These are phyloP conservation scores for Diachasmimorpha longicaudata DNA, from an alignment of 1,140 invertebrate species.

Conservation along the genomic window DNA sequence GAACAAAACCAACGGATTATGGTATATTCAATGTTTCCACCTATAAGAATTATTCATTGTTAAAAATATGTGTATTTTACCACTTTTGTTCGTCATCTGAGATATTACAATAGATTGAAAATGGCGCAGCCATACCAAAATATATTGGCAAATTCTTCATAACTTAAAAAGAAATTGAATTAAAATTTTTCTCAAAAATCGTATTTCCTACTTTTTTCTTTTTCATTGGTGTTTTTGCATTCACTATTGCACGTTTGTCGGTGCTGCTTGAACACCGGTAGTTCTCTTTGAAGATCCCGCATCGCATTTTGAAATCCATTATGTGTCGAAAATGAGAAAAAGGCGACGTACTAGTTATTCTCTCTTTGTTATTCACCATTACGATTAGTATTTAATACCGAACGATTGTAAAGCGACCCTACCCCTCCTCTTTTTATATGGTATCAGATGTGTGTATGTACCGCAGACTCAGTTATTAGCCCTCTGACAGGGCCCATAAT, in stretches of 20 bases:
- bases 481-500: slow-evolving; percentile 53
- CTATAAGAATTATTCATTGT: too few species aligned
- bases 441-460: slow-evolving; percentile 45
- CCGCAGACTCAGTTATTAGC: slow-evolving; percentile 51
- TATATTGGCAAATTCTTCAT: too few species aligned
- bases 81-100: too few species aligned
- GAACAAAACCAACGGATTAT: too few species aligned
- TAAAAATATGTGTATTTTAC: too few species aligned
- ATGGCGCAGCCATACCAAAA: too few species aligned
- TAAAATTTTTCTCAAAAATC: neutral
- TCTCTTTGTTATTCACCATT: slow-evolving; percentile 37
- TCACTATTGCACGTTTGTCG: slow-evolving; percentile 22
- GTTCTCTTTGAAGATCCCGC: slow-evolving; percentile 25
- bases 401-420: slow-evolving; percentile 42
- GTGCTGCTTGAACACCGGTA: slow-evolving; percentile 9
- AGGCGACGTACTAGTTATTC: slow-evolving; percentile 30
- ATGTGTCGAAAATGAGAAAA: slow-evolving; percentile 21
- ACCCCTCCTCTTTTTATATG: slow-evolving; percentile 33
- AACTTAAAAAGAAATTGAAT: too few species aligned
- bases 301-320: slow-evolving; percentile 20
- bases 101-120: too few species aligned
- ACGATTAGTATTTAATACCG: slow-evolving; percentile 53
- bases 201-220: neutral
- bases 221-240: slow-evolving; percentile 23
- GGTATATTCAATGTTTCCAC: too few species aligned